Base-by-base conservation (phyloP, 2,797 vertebrate genomes). In the Myotis findleyi region DNA sequence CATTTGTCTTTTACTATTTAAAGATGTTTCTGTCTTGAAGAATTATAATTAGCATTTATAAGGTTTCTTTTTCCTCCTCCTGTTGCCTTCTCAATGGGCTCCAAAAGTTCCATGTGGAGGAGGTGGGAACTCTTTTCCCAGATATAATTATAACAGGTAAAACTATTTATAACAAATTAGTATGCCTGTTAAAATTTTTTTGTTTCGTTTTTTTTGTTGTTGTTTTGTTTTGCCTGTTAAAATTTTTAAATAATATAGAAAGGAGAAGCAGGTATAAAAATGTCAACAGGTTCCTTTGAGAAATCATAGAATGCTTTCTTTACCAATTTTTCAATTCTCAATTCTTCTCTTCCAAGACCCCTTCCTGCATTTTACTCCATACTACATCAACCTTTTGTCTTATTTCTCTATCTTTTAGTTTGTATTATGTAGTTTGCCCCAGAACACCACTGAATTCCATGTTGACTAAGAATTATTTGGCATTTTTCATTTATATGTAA, bases 91-190 rank as follows among this genome's bases (percentile, higher is more conserved):
- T 89, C 76, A 77, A 14, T 88, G 7, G 3, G 3, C 51, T 62
- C 53, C 49, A 53, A 73, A 93, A 90, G 21, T 79, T 72, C 71
- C 87, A 51, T 93, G 85, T 87, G 8, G 23, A 16, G 13, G 13
- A 84, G 17, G 12, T 72, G 4, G 82, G n/a, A 86, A 85, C 12
- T 51, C 55, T 95, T 73, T 73, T 66, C 36, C 36, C 72, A 25
- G 79, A 38, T 85, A 16, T 73, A 83, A 41, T 91, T 69, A 81
- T 75, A 73, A 17, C 38, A 85, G 41, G 18, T 64, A 68, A 92
- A 94, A 85, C 51, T 81, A 86, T 47, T 87, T 87, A 83, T 51
- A 81, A 86, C 16, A 64, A 80, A 59, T 82, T 84, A 64, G 25
- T 75, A 18, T 81, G 18, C 12, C 9, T 69, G n/a, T 64, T 44